Evolutionary conservation across 64 coral and sea anemone genomes (phyloP), one percentile per base, ranked within the genome.

Genomic region (Actinia tenebrosa): DNA sequence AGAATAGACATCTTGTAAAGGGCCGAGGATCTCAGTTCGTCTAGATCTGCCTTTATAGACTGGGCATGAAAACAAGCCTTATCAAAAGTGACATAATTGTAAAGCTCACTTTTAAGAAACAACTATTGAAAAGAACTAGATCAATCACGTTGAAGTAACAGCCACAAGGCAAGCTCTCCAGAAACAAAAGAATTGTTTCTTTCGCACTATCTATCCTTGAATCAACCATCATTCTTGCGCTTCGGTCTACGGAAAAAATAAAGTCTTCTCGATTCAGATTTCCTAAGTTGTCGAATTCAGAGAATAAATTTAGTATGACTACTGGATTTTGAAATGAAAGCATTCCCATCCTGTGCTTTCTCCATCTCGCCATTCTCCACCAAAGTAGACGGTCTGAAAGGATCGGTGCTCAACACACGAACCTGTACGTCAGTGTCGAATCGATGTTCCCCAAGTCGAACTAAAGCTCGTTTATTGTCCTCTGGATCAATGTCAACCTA

Each of bases 101-200:
- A 98, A 45, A 37, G 19, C 44, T 82, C 18, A 63, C 84, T 92
- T 45, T 82, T 80, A 18, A 54, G 61, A 45, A 94, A 94, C 56
- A 98, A 85, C 60, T 85, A 84, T 60, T 92, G 64, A 77, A 89
- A 87, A 1, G 43, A 52, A 58, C 89, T 89, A 87, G 93, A 93
- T 3, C 95, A 89, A 98, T 83, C 1, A 98, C 89, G 86, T 98
- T 98, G 54, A 98, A 98, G 86, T 87, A 88, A 25, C 92, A 98
- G 26, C 88, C 87, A 19, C 87, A 62, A 22, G 95, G 89, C 26
- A 98, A 83, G 83, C 92, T 98, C 54, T 94, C 94, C 27, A 94
- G 37, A 77, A 98, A 98, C 20, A 98, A 83, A 16, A 98, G 80
- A 11, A 98, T 87, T 45, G 92, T 92, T 45, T 94, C 84, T 44